Conservation (phyloP, 1,140 invertebrate genomes). For the Lordiphosa collinella region DNA sequence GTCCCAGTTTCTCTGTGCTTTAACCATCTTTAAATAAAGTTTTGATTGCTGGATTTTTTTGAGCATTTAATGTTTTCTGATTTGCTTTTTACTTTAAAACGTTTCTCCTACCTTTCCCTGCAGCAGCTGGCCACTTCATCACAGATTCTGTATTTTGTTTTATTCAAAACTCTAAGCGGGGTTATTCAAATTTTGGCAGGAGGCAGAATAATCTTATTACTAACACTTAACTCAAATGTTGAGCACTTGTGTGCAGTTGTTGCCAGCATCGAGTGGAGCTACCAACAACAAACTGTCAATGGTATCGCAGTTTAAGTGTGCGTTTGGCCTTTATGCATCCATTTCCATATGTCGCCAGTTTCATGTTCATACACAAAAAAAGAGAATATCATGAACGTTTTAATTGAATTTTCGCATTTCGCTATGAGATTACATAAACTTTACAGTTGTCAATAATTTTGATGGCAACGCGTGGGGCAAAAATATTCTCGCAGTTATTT, state of each 20-base stretch:
- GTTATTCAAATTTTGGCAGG: no score
- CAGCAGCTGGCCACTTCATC: no score
- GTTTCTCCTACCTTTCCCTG: no score
- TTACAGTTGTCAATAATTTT: constrained; percentile 73
- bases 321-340: not conserved
- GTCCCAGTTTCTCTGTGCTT: no score
- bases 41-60: no score
- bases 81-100: no score
- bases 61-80: no score
- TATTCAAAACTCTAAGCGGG: no score
- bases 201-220: constrained; percentile 30
- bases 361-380: no score
- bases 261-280: constrained; percentile 44
- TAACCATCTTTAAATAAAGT: no score
- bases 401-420: constrained; percentile 73
- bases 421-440: constrained; percentile 64
- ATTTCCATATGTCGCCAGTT: no score
- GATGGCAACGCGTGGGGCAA: constrained; percentile 23
- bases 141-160: no score
- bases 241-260: constrained; percentile 65
- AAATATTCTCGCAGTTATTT: constrained; percentile 6
- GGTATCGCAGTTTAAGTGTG: constrained; percentile 30
- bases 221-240: constrained; percentile 42
- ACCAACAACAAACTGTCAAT: constrained; percentile 48
- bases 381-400: constrained; percentile 65